Base-by-base conservation (phyloP, 1,140 invertebrate genomes). In the Holcopasites calliopsidis region DNA sequence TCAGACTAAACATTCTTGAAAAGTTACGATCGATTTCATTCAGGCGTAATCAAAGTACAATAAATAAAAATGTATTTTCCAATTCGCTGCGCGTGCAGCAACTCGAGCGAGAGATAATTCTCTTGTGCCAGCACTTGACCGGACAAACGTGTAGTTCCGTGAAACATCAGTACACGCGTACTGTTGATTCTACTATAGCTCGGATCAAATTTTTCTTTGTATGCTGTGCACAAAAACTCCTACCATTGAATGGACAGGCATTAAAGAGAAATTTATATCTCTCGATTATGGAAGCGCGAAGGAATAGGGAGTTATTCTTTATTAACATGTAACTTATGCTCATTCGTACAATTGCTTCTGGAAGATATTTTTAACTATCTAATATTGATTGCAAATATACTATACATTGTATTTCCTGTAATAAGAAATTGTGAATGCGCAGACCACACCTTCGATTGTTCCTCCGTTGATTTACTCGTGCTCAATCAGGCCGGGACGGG, bases 401-500 rank as follows among this genome's bases (percentile, higher is more conserved):
- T 28, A 18, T 35, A 21, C 11, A 16, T 69, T 31, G 52, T 33
- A 23, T 23, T 33, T 65, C 16, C 8, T 21, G 28, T 55, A 2
- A n/a, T 8, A 31, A 13, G 18, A 16, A 66, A 44, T 74, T 16
- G 6, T 18, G 13, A 38, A 26, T 16, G 13, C n/a, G 31, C 49
- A 40, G 21, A 21, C 64, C 23, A 69, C 73, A 69, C 54, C 42
- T 60, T 60, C 26, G 52, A 50, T 72, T 71, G 33, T 50, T 33
- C 50, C 49, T 55, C 35, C 23, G 82, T 44, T 42, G 82, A 68
- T 74, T 65, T 50, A 55, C n/a, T 69, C 77, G 62, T 38, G 72
- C 81, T 76, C 82, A 84, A 87, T 86, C 86, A 89, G 88, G 88
- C 88, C 88, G 88, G 88, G 88, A 89, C 87, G 80, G 82, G 88